A percentile compares a stretch with the other conserved stretches of the same genome.
phyloP scores from a whole-genome alignment of 2,888 invertebrate genomes.

The Dinocampus coccinellae region DNA sequence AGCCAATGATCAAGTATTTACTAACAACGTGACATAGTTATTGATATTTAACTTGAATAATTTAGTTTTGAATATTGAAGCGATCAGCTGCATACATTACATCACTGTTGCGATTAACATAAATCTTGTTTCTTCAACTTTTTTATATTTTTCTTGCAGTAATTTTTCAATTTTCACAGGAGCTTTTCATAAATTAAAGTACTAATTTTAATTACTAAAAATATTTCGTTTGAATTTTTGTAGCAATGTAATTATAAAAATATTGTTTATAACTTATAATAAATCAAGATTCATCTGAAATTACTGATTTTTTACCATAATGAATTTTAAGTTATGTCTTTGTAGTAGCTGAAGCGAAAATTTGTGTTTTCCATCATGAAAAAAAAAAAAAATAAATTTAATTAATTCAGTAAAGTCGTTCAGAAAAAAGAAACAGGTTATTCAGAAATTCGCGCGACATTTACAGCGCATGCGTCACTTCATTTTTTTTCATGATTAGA shows the following conservation, averaged over 20 bases:
- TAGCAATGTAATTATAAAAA: background rate
- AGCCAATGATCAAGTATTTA: background rate
- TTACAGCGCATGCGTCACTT: background rate
- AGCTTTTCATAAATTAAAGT: background rate
- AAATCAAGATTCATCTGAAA: background rate
- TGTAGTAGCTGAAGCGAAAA: too few relatives aligned
- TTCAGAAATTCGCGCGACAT: background rate
- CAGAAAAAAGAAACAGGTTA: too few relatives aligned
- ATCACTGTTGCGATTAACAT: too few relatives aligned
- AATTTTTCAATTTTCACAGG: background rate
- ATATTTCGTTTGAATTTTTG: constrained; percentile 43
- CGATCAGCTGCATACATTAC: constrained; percentile 8
- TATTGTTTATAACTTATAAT: background rate
- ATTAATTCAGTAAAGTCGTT: too few relatives aligned
- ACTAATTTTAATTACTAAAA: constrained; percentile 48
- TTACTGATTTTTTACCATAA: background rate
- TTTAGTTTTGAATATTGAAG: background rate
- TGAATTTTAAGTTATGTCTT: too few relatives aligned
- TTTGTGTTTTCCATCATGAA: too few relatives aligned
- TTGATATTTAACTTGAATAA: background rate
- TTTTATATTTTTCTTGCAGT: constrained; percentile 17
- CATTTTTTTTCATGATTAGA: too few relatives aligned
- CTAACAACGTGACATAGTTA: background rate
- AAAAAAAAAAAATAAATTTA: too few relatives aligned
- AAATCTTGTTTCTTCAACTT: too few relatives aligned